These are phyloP conservation scores for Phrynocephalus vlangalii DNA, from an alignment of 2,797 vertebrate genomes.

Conservation along the genomic window DNA sequence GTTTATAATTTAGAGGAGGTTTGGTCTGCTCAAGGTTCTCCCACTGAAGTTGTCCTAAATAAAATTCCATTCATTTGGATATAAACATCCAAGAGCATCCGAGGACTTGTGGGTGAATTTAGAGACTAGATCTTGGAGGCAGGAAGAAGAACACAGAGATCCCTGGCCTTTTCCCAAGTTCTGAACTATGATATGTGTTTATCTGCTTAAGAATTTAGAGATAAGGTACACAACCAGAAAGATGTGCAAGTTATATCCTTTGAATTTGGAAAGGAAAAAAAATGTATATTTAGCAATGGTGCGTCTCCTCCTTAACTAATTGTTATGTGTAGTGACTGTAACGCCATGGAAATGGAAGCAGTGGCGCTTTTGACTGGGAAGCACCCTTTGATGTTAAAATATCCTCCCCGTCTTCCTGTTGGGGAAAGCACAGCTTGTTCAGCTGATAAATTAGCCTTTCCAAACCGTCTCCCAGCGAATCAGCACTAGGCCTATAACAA, in stretches of 20 bases:
- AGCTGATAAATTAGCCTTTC: conserved; percentile 10
- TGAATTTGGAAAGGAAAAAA: conserved; percentile 26
- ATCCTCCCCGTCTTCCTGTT: neutral
- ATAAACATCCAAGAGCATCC: no score
- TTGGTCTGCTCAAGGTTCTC: neutral
- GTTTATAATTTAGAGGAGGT: no score
- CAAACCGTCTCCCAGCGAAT: no score
- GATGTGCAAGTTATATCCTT: neutral
- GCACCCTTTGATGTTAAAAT: neutral
- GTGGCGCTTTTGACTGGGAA: neutral
- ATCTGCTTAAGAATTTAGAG: conserved; percentile 31
- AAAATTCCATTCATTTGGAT: neutral
- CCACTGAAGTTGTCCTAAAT: neutral
- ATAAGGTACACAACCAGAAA: conserved; percentile 51
- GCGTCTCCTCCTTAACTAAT: neutral
- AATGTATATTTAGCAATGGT: neutral
- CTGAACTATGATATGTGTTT: neutral
- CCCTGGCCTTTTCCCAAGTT: neutral
- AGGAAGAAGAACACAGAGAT: neutral
- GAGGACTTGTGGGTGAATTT: no score
- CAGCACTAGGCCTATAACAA: neutral
- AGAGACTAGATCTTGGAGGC: no score
- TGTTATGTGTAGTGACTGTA: neutral
- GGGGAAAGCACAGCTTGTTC: neutral
- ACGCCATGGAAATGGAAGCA: neutral